These are phyloP conservation scores for Harpegnathos saltator DNA, from an alignment of 1,140 invertebrate genomes.

Conservation along the genomic window DNA sequence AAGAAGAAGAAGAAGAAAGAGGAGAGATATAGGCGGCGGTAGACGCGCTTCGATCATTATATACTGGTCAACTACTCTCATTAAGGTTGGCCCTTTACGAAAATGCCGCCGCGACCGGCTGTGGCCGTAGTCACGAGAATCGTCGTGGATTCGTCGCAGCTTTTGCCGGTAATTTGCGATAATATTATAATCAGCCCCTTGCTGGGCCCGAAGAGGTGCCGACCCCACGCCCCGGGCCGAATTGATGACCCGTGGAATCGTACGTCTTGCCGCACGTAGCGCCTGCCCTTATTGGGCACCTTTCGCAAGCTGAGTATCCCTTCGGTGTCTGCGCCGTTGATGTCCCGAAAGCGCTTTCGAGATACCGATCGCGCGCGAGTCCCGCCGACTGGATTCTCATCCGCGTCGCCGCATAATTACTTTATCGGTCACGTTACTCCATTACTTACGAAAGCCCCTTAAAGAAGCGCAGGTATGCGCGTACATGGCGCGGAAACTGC, in stretches of 20 bases:
- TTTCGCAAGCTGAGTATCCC: conserved; percentile 44
- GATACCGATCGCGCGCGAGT: conserved; percentile 47
- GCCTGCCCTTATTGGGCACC: conserved; percentile 55
- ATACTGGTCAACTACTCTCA: conserved; percentile 68
- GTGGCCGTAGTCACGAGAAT: conserved; percentile 49
- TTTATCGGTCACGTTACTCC: conserved; percentile 46
- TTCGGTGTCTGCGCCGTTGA: conserved; percentile 26
- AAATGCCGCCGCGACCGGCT: conserved; percentile 58
- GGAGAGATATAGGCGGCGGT: conserved; percentile 56
- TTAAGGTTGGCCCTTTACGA: conserved; percentile 60
- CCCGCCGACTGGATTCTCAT: conserved; percentile 30
- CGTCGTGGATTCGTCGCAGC: conserved; percentile 75
- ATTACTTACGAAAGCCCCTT: conserved; percentile 37
- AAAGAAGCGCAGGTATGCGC: neutral
- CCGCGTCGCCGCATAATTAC: conserved; percentile 46
- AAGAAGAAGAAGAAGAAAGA: conserved; percentile 6
- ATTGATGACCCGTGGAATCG: conserved; percentile 77
- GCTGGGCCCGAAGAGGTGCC: conserved; percentile 60
- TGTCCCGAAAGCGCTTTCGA: conserved; percentile 19
- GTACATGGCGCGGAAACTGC: neutral
- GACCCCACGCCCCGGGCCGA: conserved; percentile 60
- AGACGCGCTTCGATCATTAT: conserved; percentile 62
- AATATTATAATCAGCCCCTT: conserved; percentile 79
- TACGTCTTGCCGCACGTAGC: conserved; percentile 60
- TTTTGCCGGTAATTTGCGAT: conserved; percentile 78